Base-by-base conservation (phyloP, 1,140 invertebrate genomes). In the Drosophila serrata region DNA sequence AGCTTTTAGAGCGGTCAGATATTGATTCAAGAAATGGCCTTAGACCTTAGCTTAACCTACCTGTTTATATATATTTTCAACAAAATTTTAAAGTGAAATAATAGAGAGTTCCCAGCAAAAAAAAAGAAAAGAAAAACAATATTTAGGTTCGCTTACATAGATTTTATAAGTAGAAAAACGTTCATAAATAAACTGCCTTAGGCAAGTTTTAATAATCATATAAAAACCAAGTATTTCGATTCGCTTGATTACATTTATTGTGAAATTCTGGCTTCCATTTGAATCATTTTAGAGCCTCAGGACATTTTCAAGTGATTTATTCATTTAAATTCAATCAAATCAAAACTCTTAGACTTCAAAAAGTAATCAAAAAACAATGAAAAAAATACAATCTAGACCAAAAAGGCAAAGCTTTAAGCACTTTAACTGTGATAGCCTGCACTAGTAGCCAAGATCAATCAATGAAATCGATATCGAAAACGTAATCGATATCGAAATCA, bases 361-460 rank as follows among this genome's bases (percentile, higher is more conserved):
- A 15, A 51, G 6, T 33, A 8, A 19, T 4, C 0, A 42, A 59
- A 40, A 1, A 4, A 40, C 3, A 7, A 7, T 4, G 39, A 40
- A 3, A 6, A 27, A 33, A 49, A 2, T 7, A 8, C n/a, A n/a
- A 33, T 15, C n/a, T 67, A 67, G 62, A 72, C 65, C 53, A 72
- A 69, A 17, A 7, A 72, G 5, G 2, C 35, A 29, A 9, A 59
- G 69, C 69, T 72, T 72, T 72, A 72, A 72, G 69, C 69, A 72
- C 69, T 72, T 72, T 29, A 72, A 72, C 69, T 72, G 69, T 72
- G 69, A 72, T 72, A 72, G 69, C 67, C 69, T 59, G 69, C 69
- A 72, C 69, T 72, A 55, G 42, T 70, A 72, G 68, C 49, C 67
- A 39, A 58, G 22, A 68, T 40, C 43, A 67, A 70, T 69, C 33